Conservation (phyloP, 2,888 invertebrate genomes). For the Marronus borbonicus region DNA sequence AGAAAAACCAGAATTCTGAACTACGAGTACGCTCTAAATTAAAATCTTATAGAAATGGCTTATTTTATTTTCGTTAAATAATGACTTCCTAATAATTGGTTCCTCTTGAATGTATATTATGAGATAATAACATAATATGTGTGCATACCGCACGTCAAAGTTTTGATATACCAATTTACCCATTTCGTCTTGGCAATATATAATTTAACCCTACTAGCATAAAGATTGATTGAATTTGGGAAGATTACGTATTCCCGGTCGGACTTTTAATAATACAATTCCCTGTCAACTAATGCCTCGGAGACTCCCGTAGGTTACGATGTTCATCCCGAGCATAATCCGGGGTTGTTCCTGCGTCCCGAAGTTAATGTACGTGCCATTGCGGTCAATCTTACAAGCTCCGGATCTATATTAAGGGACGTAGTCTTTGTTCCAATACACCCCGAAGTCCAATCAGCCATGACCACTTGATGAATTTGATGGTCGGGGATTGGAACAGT, state of each 20-base stretch:
- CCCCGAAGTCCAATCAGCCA: slow-evolving; percentile 54
- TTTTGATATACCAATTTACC: slow-evolving; percentile 3
- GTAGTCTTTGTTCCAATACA: slow-evolving; percentile 49
- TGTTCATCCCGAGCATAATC: slow-evolving; percentile 55
- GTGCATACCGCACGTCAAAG: neutral
- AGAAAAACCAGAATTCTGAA: no score
- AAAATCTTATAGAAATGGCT: no score
- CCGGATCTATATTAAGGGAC: slow-evolving; percentile 52
- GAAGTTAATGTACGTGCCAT: slow-evolving; percentile 56
- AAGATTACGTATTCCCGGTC: slow-evolving; percentile 27
- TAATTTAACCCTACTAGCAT: slow-evolving; percentile 20
- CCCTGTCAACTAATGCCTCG: slow-evolving; percentile 25
- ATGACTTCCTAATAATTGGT: no score
- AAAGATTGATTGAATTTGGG: slow-evolving; percentile 37
- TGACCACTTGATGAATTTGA: slow-evolving; percentile 55
- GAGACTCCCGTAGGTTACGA: slow-evolving; percentile 48
- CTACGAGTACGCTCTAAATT: no score
- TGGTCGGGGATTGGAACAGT: slow-evolving; percentile 26
- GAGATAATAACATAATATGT: no score
- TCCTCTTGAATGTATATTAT: no score
- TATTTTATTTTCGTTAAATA: no score
- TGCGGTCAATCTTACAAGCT: slow-evolving; percentile 54
- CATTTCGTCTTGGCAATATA: slow-evolving; percentile 14
- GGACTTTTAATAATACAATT: slow-evolving; percentile 43
- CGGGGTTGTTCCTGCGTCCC: slow-evolving; percentile 51